Evolutionary conservation across 2,797 vertebrate genomes (phyloP), one percentile per base, ranked within the genome.

Genomic region (Phrynocephalus forsythii): DNA sequence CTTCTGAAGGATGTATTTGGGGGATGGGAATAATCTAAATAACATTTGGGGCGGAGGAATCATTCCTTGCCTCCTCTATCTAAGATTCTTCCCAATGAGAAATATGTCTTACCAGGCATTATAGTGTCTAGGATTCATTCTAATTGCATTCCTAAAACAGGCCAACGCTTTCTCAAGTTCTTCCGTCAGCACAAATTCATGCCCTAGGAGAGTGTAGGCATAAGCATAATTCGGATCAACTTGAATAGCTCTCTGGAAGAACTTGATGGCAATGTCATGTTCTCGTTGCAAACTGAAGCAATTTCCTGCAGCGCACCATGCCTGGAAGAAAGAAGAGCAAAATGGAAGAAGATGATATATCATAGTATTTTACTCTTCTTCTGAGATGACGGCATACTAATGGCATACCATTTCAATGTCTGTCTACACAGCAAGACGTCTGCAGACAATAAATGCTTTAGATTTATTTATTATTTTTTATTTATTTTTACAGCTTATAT

Each of bases 261-360:
- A 99, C 96, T 99, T 99, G 92, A 99, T 99, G 86, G 99, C 99
- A 48, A 99, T 99, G 95, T 99, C 99, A 20, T 99, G 99, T 91
- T 99, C 99, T 76, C 99, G 97, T 91, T 99, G 99, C 87, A 99
- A 97, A 95, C 99, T 99, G 97, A 99, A 99, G 93, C 99, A 99
- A 96, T 99, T 99, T 18, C 99, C 99, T 68, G 99, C 98, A 72
- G 98, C 99, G 92, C 99, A 99, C 99, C 99, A 99, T 52, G 99
- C 98, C 98, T 99, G 94, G 18, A 10, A 89, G 86, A 90, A 90
- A 88, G 87, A 82, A 75, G 52, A 85, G 20, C 63, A 79, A 69
- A 86, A 28, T 48, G 69, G 56, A 56, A 88, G 33, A 84, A 67
- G 15, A 69, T 24, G 30, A 38, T 3, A 30, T 48, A 33, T 6